Conservation (phyloP, 2,888 invertebrate species). For the Shargacucullia verbasci region DNA sequence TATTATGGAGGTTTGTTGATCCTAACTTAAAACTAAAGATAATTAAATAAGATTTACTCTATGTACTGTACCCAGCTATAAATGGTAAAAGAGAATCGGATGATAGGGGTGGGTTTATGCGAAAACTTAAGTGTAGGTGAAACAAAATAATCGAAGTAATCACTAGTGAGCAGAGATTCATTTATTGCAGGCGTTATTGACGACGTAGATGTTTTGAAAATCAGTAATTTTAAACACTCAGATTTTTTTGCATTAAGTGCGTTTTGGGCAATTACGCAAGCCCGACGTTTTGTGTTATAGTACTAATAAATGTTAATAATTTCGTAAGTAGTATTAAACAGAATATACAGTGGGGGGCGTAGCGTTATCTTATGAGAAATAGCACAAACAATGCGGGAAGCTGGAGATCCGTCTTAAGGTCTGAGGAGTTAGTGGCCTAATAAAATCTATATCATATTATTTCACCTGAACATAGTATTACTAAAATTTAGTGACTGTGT, state of each 20-base stretch:
- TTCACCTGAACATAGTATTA: neutral
- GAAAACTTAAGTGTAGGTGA: conserved; percentile 55
- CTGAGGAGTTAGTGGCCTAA: conserved; percentile 60
- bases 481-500: conserved; percentile 10
- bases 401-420: conserved; percentile 58
- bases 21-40: conserved; percentile 63
- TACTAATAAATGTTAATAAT: conserved; percentile 40
- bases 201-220: conserved; percentile 16
- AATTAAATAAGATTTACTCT: conserved; percentile 60
- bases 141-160: conserved; percentile 48
- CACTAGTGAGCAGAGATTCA: conserved; percentile 80
- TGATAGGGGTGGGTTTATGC: conserved; percentile 86
- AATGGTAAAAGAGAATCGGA: conserved; percentile 54
- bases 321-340: conserved; percentile 45
- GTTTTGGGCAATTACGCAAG: conserved; percentile 37
- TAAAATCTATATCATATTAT: conserved; percentile 4
- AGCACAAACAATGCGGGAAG: conserved; percentile 64
- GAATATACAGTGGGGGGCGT: conserved; percentile 36
- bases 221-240: conserved; percentile 19
- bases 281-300: conserved; percentile 26
- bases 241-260: conserved; percentile 47
- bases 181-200: conserved; percentile 47
- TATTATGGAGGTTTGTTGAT: conserved; percentile 53
- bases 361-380: conserved; percentile 52
- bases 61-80: conserved; percentile 46